Base-by-base conservation (phyloP, 1,140 invertebrate species). In the Sminthurides bifidus region DNA sequence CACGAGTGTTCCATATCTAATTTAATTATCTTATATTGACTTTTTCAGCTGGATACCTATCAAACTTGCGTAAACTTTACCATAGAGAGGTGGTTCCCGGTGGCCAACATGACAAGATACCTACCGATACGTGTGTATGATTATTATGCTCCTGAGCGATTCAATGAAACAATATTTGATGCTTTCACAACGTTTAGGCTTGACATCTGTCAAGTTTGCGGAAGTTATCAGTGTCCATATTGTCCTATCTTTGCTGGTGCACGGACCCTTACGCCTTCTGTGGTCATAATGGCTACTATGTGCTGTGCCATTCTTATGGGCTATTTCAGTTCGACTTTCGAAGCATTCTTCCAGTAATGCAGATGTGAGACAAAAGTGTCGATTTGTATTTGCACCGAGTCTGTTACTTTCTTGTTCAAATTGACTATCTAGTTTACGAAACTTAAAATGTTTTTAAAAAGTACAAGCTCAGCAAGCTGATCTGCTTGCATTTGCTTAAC, bases 81-180 rank as follows among this genome's bases (percentile, higher is more conserved):
- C 0, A 80, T 93, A 23, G 87, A 93, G 72, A 76, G 93, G 59
- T 96, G 91, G 91, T 87, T 81, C 73, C 93, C 92, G 8, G 90
- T 95, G 2, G 93, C 92, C 15, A 97, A 97, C 72, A 89, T 94
- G 83, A 92, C 92, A 0, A 79, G 88, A 29, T 92, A 90, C 69
- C 76, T 95, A 59, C 81, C 87, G 3, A 81, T 93, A 43, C 79
- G 88, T 61, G 81, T 96, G 6, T 96, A 94, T 70, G 92, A 96
- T 73, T 96, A 93, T 67, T 96, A 96, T 75, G 83, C 92, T 54
- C 92, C 92, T 90, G 92, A 94, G 71, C 81, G 90, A 43, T 94
- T 89, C 74, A 94, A 94, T 68, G 88, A 93, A 74, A 84, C 84
- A 0, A 85, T 96, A 71, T 92, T 94, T 67, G 88, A 93, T 67